Percentiles rank a stretch among this genome's conserved stretches.
Evolutionary conservation across 1,140 invertebrate genomes (phyloP).

Genomic region (Drosophila sturtevanti): DNA sequence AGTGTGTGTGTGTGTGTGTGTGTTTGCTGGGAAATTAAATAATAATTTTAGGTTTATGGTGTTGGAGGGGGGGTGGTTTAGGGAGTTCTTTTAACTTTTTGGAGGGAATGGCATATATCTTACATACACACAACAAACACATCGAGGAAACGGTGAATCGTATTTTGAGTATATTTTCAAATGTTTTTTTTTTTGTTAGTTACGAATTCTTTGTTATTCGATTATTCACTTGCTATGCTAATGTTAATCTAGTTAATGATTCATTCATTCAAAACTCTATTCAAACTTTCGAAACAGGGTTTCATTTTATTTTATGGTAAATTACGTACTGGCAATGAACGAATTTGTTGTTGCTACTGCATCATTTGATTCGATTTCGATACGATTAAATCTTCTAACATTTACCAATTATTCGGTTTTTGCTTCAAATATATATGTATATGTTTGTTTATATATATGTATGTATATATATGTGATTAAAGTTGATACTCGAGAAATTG

Average conservation of each 20-base stretch:
- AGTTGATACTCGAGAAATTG: conserved; percentile 57
- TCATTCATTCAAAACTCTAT: conserved; percentile 62
- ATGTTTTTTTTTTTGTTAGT: conserved; percentile 17
- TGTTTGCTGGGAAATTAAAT: conserved; percentile 39
- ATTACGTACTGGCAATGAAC: conserved; percentile 57
- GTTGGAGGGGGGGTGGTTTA: conserved; percentile 20
- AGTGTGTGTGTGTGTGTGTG: conserved; percentile 23
- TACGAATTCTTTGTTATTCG: conserved; percentile 8
- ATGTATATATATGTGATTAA: not conserved
- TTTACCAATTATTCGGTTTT: conserved; percentile 36
- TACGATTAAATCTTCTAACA: conserved; percentile 46
- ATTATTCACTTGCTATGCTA: conserved; percentile 35
- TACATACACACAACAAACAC: conserved; percentile 41
- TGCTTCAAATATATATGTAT: not conserved
- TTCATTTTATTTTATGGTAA: conserved; percentile 44
- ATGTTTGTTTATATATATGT: not conserved
- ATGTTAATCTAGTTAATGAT: conserved; percentile 29
- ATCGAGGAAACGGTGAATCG: conserved; percentile 52
- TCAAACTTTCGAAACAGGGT: conserved; percentile 54
- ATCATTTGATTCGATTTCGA: conserved; percentile 1
- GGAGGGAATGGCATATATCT: not conserved
- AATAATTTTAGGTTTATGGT: conserved; percentile 30
- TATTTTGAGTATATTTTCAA: conserved; percentile 19
- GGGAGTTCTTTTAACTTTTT: conserved; percentile 7
- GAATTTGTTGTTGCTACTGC: conserved; percentile 31